phyloP scores from a whole-genome alignment of 2,113 vertebrate species.

The human region GRCh38 chr7:153977001-153977500 shows the following conservation, averaged over 20 bases:
- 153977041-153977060: neutral
- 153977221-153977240: neutral
- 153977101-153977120: neutral
- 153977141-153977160: accelerated
- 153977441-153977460: accelerated
- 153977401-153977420: accelerated
- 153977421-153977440: accelerated
- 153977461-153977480: too few species aligned
- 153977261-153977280: accelerated
- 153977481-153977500: neutral
- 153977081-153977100: accelerated
- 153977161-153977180: accelerated
- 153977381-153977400: accelerated
- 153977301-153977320: too few species aligned
- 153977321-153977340: accelerated
- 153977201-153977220: neutral
- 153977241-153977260: too few species aligned
- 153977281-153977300: accelerated
- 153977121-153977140: neutral
- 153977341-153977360: accelerated
- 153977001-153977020: too few species aligned
- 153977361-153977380: neutral
- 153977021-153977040: accelerated
- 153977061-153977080: neutral
- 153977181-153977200: accelerated